Evolutionary conservation across 2,888 invertebrate genomes (phyloP), one percentile per base, ranked within the genome.

Genomic region (Drosophila cognata): DNA sequence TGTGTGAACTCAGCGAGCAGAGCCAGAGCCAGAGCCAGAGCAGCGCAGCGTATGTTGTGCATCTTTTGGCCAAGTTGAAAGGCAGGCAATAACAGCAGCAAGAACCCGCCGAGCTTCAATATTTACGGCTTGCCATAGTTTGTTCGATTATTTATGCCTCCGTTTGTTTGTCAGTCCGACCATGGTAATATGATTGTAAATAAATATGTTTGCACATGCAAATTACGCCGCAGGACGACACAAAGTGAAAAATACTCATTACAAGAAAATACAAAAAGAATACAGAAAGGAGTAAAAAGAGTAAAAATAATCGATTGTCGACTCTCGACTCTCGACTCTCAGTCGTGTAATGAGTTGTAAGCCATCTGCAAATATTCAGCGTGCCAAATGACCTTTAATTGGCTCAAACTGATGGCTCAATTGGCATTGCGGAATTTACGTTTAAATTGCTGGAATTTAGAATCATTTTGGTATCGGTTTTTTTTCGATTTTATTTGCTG

Each of bases 101-200:
- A 18, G 57, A 51, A 43, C 31, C 69, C 33, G 58, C 65, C 43
- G 77, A 71, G 82, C 86, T 76, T 67, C 71, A 74, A 84, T 87
- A 85, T 85, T 85, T 85, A 85, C 87, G 87, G 75, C 82, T 76
- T 61, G 87, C 87, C 79, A 84, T 87, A 89, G 87, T 89, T 89
- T 88, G 81, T 88, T 66, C 79, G 89, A 85, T 88, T 89, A 89
- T 87, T 89, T 88, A 87, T 89, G 86, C 75, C 79, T 58, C 61
- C 75, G 84, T 82, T 84, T 84, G 82, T 75, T 83, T 84, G 76
- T 33, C 67, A 74, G 64, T 51, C 67, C 58, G 41, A 36, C 52
- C 57, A 46, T 43, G 57, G 36, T 51, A 53, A 58, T 55, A 75
- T 41, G 78, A 72, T 75, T 70, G 52, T 70, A 59, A 73, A 71